phyloP scores from a whole-genome alignment of 2,113 vertebrate species.

The Alethe diademata region DNA sequence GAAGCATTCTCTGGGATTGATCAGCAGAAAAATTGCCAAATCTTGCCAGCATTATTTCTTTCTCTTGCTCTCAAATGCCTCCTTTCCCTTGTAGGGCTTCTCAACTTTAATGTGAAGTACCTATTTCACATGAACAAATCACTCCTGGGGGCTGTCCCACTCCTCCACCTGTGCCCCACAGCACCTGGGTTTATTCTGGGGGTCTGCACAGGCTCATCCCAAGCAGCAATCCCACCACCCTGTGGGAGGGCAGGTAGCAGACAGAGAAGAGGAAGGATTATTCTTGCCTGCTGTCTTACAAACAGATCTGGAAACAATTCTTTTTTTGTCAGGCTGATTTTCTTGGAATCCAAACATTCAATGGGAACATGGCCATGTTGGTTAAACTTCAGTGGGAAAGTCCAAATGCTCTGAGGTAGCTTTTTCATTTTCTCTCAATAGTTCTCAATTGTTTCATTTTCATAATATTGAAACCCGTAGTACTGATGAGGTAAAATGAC shows the following conservation, averaged over 20 bases:
- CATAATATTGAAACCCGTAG: neutral
- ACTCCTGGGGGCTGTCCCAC: neutral
- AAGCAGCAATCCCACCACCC: neutral
- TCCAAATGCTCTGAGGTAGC: neutral
- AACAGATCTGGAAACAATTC: neutral
- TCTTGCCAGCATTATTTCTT: neutral
- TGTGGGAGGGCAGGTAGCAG: neutral
- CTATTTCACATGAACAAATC: neutral
- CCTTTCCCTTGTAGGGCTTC: neutral
- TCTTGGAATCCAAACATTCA: neutral
- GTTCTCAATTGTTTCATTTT: neutral
- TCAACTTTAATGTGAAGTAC: neutral
- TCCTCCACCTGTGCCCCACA: neutral
- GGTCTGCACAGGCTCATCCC: neutral
- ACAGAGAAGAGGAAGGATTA: neutral
- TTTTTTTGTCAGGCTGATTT: neutral
- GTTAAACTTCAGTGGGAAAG: slow-evolving; percentile 4
- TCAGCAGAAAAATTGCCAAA: neutral
- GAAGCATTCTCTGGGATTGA: neutral
- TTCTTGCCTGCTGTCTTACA: neutral
- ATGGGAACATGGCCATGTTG: neutral
- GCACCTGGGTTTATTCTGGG: neutral
- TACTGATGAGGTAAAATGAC: neutral
- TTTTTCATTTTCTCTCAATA: neutral
- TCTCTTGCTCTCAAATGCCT: neutral